Conservation (phyloP, 2,888 invertebrate species). For the Taphrorychus bicolor region DNA sequence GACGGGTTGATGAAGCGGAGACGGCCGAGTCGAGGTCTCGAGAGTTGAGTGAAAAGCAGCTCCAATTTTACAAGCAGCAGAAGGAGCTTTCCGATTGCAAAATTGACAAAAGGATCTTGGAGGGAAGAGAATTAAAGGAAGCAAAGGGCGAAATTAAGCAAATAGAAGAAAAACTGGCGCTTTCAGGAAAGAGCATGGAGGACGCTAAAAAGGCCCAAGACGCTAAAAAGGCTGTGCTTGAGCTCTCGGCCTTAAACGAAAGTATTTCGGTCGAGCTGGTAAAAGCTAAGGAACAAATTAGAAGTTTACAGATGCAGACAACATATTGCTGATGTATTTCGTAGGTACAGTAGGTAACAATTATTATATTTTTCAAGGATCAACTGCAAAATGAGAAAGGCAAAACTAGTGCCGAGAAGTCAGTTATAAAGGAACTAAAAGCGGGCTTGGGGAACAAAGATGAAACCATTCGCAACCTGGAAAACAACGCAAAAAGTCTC, state of each 20-base stretch:
- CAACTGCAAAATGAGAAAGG: slow-evolving; percentile 40
- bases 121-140: slow-evolving; percentile 68
- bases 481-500: slow-evolving; percentile 30
- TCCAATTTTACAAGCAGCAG: slow-evolving; percentile 77
- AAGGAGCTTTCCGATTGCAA: slow-evolving; percentile 70
- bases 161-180: slow-evolving; percentile 64
- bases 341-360: too few species aligned
- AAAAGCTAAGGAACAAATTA: slow-evolving; percentile 60
- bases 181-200: slow-evolving; percentile 54
- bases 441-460: slow-evolving; percentile 57
- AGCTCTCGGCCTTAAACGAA: slow-evolving; percentile 62
- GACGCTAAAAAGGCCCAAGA: too few species aligned
- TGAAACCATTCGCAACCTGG: slow-evolving; percentile 44
- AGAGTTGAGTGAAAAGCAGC: slow-evolving; percentile 71
- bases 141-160: slow-evolving; percentile 65
- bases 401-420: slow-evolving; percentile 57
- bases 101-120: slow-evolving; percentile 68
- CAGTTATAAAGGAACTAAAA: slow-evolving; percentile 57
- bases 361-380: slow-evolving; percentile 14
- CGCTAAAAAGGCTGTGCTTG: slow-evolving; percentile 58
- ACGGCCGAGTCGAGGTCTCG: slow-evolving; percentile 66
- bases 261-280: slow-evolving; percentile 63
- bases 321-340: not conserved
- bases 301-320: slow-evolving; percentile 52
- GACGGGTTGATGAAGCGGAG: slow-evolving; percentile 38